Conservation (phyloP, 2,113 vertebrate genomes). For the Thymallus thymallus region DNA sequence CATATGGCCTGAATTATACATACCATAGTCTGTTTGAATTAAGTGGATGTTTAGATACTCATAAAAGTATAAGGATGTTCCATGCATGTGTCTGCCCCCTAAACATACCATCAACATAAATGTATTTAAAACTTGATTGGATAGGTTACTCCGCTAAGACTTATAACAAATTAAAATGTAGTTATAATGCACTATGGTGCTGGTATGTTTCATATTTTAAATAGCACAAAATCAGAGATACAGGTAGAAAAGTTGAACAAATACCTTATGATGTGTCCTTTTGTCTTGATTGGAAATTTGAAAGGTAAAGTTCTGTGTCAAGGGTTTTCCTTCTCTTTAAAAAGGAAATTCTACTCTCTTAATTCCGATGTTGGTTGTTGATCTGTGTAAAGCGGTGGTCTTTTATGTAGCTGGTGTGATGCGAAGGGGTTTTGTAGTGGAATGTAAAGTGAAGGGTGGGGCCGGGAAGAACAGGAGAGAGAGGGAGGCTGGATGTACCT, state of each 20-base stretch:
- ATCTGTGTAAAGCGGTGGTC: slow-evolving; percentile 1
- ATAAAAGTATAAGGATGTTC: too few relatives aligned
- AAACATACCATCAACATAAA: not conserved
- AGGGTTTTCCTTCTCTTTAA: not conserved
- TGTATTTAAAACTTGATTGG: not conserved
- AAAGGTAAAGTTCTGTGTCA: not conserved
- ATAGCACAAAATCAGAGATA: not conserved
- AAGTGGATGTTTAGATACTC: too few relatives aligned
- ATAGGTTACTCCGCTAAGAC: not conserved
- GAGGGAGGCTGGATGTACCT: slow-evolving; percentile 23
- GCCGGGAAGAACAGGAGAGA: not conserved
- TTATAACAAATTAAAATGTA: not conserved
- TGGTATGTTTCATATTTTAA: not conserved
- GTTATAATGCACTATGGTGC: not conserved
- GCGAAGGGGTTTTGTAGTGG: slow-evolving; percentile 56
- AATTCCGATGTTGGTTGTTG: slow-evolving; percentile 24
- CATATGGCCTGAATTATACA: too few relatives aligned
- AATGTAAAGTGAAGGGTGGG: slow-evolving; percentile 57
- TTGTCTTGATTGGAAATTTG: slow-evolving; percentile 5
- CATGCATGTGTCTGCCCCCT: too few relatives aligned
- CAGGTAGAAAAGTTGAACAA: not conserved
- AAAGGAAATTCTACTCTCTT: not conserved
- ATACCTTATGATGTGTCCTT: slow-evolving; percentile 40
- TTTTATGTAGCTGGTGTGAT: not conserved
- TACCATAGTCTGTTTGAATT: too few relatives aligned